Evolutionary conservation across 2,888 invertebrate species (phyloP), one percentile per base, ranked within the genome.

Genomic region (Axea sp.): DNA sequence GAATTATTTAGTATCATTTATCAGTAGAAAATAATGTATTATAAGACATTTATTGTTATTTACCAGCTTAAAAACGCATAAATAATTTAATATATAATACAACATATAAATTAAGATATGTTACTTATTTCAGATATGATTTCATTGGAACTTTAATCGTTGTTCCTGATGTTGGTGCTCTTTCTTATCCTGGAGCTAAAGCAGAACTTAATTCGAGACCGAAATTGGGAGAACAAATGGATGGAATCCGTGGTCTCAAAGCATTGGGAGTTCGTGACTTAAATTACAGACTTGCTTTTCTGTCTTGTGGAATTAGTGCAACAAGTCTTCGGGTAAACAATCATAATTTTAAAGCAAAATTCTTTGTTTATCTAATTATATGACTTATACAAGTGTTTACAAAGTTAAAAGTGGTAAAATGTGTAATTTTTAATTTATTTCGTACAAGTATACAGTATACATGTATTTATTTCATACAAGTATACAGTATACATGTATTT

Each of bases 131-230:
- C 22, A 86, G 85, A 30, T 86, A 85, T 33, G 86, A 86, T 67
- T 86, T 87, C 39, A 85, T 84, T 19, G 86, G 86, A 45, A 84
- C 98, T 0, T 89, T 99, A 8, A 98, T 99, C 83, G 99, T 98
- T 0, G 96, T 99, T 0, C 99, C 99, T 0, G 99, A 99, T 88
- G 95, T 99, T 0, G 94, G 95, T 0, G 93, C 94, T 0, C 86
- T 99, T 33, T 92, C 95, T 3, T 87, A 95, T 76, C 96, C 98
- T 0, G 98, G 97, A 1, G 93, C 95, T 0, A 93, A 93, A 83
- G 93, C 96, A 0, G 98, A 98, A 86, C 90, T 92, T 1, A 92
- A 92, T 0, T 92, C 95, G 0, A 90, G 94, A 7, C 93, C 94
- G 53, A 93, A 93, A 78, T 91, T 89, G 1, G 92, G 91, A 60